phyloP scores from a whole-genome alignment of 2,113 vertebrate species.

The Corythornis madagascariensis region DNA sequence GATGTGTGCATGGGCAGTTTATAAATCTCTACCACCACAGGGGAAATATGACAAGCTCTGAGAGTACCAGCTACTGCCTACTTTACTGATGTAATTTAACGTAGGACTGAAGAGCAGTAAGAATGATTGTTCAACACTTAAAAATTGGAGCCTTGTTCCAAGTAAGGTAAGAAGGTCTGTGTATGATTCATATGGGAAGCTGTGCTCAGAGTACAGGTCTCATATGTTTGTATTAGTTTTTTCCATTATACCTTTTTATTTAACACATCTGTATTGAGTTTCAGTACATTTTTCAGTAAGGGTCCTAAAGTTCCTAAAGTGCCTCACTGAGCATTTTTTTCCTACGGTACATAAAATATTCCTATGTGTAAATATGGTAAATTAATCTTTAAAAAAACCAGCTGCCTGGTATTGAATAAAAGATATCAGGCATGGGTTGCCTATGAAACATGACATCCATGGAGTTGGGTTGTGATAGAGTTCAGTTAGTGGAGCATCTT shows the following conservation, averaged over 20 bases:
- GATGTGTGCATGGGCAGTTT: background rate
- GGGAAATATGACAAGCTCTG: background rate
- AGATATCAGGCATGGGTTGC: rapidly evolving
- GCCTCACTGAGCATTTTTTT: background rate
- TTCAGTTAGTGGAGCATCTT: background rate
- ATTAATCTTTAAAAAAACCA: background rate
- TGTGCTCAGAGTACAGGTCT: background rate
- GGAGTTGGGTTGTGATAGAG: background rate
- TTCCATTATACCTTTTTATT: background rate
- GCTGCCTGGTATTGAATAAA: background rate
- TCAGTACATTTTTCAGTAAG: background rate
- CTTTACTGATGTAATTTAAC: background rate
- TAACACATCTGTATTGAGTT: background rate
- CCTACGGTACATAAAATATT: background rate
- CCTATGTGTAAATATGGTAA: background rate
- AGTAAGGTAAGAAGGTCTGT: background rate
- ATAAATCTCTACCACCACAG: background rate
- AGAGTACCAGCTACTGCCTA: background rate
- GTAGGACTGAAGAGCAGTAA: background rate
- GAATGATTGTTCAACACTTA: background rate
- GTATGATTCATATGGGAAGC: background rate
- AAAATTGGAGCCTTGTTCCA: background rate
- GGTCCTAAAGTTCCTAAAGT: background rate
- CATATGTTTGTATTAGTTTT: background rate
- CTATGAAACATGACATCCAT: background rate